These are phyloP conservation scores for Trididemnum clinides DNA, from an alignment of 23 tunicate genomes.

Conservation along the genomic window DNA sequence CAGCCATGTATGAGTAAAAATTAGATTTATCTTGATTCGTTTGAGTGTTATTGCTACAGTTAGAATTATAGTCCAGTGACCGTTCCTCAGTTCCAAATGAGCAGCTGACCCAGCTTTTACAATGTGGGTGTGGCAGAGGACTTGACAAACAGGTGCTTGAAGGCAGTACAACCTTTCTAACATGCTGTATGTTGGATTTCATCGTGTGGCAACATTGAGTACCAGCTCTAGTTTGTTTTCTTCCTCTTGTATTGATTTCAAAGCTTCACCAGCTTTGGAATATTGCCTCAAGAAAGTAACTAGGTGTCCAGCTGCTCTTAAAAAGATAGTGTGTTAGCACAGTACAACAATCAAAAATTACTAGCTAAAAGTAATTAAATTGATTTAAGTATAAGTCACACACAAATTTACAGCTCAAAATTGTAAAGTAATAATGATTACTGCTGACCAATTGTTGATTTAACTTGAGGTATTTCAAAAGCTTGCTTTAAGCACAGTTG, in stretches of 20 bases:
- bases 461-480: too few species aligned
- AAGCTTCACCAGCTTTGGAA: constrained; percentile 41
- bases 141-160: constrained; percentile 53
- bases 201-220: constrained; percentile 43
- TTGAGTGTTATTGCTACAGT: constrained; percentile 14
- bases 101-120: constrained; percentile 41
- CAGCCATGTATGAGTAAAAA: neutral
- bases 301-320: constrained; percentile 48
- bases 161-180: too few species aligned
- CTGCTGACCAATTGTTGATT: constrained; percentile 16
- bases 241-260: constrained; percentile 14
- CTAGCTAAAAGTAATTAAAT: neutral
- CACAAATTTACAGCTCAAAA: neutral
- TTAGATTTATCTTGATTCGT: neutral
- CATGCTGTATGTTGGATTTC: constrained; percentile 40
- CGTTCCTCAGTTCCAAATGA: constrained; percentile 14
- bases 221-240: constrained; percentile 39
- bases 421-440: neutral
- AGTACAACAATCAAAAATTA: neutral
- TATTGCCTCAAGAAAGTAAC: constrained; percentile 32
- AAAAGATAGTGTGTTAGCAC: constrained; percentile 1
- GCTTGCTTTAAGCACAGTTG: constrained; percentile 32
- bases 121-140: constrained; percentile 31
- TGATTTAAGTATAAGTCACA: neutral
- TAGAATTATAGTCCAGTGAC: constrained; percentile 34